These are phyloP conservation scores for Brenthis hecate DNA, from an alignment of 2,888 invertebrate genomes.

Conservation along the genomic window DNA sequence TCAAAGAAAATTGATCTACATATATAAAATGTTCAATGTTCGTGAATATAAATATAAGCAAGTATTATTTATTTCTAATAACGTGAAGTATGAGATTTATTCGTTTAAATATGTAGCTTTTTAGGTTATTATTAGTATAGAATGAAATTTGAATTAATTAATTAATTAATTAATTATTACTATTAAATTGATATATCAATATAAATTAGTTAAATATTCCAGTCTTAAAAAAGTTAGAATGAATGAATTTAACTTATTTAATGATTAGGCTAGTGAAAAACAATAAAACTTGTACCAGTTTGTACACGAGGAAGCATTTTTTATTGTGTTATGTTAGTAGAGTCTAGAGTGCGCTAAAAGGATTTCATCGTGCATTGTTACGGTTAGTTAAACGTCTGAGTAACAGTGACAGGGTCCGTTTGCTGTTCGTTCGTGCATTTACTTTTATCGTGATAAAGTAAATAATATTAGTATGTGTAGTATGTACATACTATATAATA, in stretches of 20 bases:
- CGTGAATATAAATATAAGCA: too few species aligned
- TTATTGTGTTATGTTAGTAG: background rate
- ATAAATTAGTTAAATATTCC: too few species aligned
- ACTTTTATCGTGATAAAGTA: background rate
- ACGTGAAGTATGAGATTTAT: too few species aligned
- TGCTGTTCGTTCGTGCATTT: slow-evolving; percentile 28
- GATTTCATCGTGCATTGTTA: slow-evolving; percentile 3
- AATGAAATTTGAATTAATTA: too few species aligned
- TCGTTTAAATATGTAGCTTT: too few species aligned
- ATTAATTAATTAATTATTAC: too few species aligned
- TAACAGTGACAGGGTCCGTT: slow-evolving; percentile 21
- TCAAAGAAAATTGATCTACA: too few species aligned
- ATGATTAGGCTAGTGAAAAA: background rate
- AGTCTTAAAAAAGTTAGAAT: too few species aligned
- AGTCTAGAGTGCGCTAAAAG: slow-evolving; percentile 2
- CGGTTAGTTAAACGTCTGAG: slow-evolving; percentile 24
- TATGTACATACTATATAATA: background rate
- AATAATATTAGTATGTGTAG: background rate
- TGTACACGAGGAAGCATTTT: background rate
- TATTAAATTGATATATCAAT: too few species aligned
- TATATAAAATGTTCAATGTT: too few species aligned
- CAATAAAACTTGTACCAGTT: background rate
- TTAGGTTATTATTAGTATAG: too few species aligned
- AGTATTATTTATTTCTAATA: too few species aligned
- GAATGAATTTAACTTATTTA: background rate